These are phyloP conservation scores for Oriolus oriolus DNA, from an alignment of 2,113 vertebrate species.

Conservation along the genomic window DNA sequence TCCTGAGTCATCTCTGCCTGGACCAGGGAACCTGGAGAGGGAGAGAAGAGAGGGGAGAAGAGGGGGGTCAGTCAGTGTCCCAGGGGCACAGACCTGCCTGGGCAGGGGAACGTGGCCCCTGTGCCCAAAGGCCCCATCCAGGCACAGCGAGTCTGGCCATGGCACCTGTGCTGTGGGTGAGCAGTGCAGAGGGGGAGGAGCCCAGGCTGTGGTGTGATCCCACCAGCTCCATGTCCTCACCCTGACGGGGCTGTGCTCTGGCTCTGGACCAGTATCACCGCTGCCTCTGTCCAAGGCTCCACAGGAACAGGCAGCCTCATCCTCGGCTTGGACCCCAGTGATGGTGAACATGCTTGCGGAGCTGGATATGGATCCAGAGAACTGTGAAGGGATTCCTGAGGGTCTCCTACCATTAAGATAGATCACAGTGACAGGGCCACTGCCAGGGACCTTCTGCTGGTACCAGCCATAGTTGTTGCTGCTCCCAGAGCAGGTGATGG, in stretches of 20 bases:
- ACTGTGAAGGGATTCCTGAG: background rate
- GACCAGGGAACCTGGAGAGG: background rate
- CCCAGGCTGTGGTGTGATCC: background rate
- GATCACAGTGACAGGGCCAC: background rate
- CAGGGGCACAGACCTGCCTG: background rate
- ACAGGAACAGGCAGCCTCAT: background rate
- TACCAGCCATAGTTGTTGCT: background rate
- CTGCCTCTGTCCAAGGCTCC: background rate
- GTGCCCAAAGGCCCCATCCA: background rate
- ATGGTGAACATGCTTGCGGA: accelerated
- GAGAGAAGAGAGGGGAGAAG: background rate
- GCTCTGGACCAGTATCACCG: background rate
- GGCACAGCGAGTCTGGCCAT: background rate
- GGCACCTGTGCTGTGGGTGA: background rate
- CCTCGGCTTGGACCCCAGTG: background rate
- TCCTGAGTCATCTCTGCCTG: background rate
- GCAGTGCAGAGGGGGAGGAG: background rate
- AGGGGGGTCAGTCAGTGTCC: background rate
- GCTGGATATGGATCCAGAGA: background rate
- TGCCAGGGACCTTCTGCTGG: background rate
- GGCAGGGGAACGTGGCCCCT: too few relatives aligned
- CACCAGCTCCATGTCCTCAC: background rate
- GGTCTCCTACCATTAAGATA: background rate
- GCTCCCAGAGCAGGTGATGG: background rate
- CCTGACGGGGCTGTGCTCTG: accelerated